Evolutionary conservation across 2,888 invertebrate species (phyloP), one percentile per base, ranked within the genome.

Genomic region (Syrista parreyssii): DNA sequence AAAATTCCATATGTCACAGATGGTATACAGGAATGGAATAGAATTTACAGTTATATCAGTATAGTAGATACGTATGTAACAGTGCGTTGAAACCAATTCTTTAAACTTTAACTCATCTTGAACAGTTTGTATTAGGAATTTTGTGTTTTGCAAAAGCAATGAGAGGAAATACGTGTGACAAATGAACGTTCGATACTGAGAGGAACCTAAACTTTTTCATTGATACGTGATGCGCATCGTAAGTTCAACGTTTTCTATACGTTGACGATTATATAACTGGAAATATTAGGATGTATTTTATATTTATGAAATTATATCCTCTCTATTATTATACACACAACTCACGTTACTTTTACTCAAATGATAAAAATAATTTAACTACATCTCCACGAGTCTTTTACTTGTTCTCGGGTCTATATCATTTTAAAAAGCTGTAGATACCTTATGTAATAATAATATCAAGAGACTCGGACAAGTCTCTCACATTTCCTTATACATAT

Each of bases 391-490:
- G 55, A 55, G 23, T 55, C 55, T 23, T 55, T 55, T 55, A 55
- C 9, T 23, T 23, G 23, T 55, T 55, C 55, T 55, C 55, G 23
- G 23, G 55, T 71, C 31, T 31, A 71, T 15, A 31, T 31, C 71
- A 71, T 71, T 71, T 3, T 71, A 6, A 33, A 76, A 72, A 33
- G 36, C 35, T 74, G 74, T 74, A 74, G 33, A 74, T 74, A 74
- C 33, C 33, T n/a, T 12, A 33, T 74, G 74, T 74, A 74, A 74
- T 74, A 30, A 34, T n/a, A 74, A 32, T 33, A 55, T 55, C 23
- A 9, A 23, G 55, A 55, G 55, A 23, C 23, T 55, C 55, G 15
- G 55, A 15, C 2, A 15, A 55, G 55, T 55, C 55, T 55, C 23
- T 55, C 9, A 23, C 23, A 55, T 23, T 74, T 33, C 4, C 35